These are phyloP conservation scores for Mythimna pallens DNA, from an alignment of 2,888 invertebrate species.

Conservation along the genomic window DNA sequence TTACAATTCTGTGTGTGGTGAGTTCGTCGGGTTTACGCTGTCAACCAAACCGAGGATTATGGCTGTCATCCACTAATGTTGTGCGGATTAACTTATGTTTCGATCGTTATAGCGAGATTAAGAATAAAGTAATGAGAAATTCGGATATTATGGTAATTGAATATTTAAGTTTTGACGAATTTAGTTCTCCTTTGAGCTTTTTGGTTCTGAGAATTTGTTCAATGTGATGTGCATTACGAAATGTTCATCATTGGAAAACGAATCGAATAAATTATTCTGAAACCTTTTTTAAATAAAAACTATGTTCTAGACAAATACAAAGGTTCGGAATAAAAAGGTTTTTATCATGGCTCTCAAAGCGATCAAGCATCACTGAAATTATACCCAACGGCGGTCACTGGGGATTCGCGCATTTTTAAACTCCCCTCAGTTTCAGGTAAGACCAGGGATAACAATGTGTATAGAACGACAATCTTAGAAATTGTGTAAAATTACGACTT, in stretches of 20 bases:
- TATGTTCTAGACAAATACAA: slow-evolving; percentile 22
- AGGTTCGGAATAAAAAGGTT: slow-evolving; percentile 25
- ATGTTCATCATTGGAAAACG: not conserved
- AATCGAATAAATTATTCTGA: no score
- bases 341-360: slow-evolving; percentile 46
- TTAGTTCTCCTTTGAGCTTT: not conserved
- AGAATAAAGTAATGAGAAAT: slow-evolving; percentile 41
- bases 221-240: not conserved
- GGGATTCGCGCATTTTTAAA: slow-evolving; percentile 43
- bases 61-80: slow-evolving; percentile 48
- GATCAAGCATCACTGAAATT: slow-evolving; percentile 61
- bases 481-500: not conserved
- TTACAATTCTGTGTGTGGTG: slow-evolving; percentile 69
- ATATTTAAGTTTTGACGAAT: not conserved
- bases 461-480: slow-evolving; percentile 7
- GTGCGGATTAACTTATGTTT: slow-evolving; percentile 56
- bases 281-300: not conserved
- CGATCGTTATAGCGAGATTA: slow-evolving; percentile 52
- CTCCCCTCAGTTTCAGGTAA: slow-evolving; percentile 20
- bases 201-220: not conserved
- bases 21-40: slow-evolving; percentile 59
- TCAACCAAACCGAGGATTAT: slow-evolving; percentile 63
- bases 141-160: not conserved
- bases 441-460: slow-evolving; percentile 7
- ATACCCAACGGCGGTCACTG: slow-evolving; percentile 45